These are phyloP conservation scores for Butastur rufipennis DNA, from an alignment of 2,113 vertebrate species.

Conservation along the genomic window DNA sequence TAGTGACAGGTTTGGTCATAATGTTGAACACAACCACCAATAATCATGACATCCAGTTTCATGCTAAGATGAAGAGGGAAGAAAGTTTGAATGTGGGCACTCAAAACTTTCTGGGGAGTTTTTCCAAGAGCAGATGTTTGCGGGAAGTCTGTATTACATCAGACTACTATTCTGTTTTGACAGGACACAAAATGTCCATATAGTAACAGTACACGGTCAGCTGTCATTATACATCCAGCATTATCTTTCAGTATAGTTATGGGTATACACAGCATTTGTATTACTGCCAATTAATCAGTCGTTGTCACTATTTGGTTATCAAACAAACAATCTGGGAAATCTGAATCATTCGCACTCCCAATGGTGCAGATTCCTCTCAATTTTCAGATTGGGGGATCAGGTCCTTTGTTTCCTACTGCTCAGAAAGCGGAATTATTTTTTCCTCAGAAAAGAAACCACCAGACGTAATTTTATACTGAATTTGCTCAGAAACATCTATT, in stretches of 20 bases:
- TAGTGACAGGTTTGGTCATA: neutral
- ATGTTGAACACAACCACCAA: neutral
- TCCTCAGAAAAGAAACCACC: neutral
- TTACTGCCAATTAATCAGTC: slow-evolving; percentile 55
- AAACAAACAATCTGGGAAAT: slow-evolving; percentile 45
- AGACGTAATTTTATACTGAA: neutral
- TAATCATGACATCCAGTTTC: neutral
- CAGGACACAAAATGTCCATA: slow-evolving; percentile 17
- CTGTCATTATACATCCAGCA: slow-evolving; percentile 13
- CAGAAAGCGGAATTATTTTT: neutral
- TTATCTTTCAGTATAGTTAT: neutral
- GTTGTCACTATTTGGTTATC: slow-evolving; percentile 46
- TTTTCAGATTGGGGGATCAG: neutral
- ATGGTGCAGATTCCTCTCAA: neutral
- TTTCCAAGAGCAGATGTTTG: slow-evolving; percentile 9
- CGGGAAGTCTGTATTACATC: slow-evolving; percentile 5
- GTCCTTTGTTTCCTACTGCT: neutral
- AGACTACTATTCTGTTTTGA: slow-evolving; percentile 3
- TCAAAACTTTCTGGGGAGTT: neutral
- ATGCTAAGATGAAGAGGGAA: neutral
- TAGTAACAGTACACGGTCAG: neutral
- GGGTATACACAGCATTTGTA: neutral
- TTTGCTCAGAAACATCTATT: neutral
- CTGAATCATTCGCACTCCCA: neutral
- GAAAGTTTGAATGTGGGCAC: neutral